Conservation (phyloP, 2,888 invertebrate species). For the Eupithecia exiguata region DNA sequence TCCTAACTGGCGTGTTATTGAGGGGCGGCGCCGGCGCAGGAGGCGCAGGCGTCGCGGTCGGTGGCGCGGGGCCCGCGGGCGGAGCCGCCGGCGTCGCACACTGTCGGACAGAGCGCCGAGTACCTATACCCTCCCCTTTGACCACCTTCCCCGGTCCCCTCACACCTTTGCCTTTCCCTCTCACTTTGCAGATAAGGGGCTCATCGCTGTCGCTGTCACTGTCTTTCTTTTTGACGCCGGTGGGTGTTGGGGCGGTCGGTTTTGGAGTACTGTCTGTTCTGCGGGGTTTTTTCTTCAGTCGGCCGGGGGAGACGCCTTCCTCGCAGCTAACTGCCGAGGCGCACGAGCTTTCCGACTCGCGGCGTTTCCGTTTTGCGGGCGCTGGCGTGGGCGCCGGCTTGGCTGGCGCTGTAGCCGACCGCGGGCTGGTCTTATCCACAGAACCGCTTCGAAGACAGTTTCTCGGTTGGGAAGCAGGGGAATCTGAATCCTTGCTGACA, state of each 20-base stretch:
- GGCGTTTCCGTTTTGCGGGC: slow-evolving; percentile 88
- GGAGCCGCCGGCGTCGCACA: slow-evolving; percentile 51
- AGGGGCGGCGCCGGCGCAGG: slow-evolving; percentile 61
- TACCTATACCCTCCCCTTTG: slow-evolving; percentile 78
- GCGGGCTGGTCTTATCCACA: slow-evolving; percentile 70
- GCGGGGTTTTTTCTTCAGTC: slow-evolving; percentile 73
- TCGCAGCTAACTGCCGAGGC: slow-evolving; percentile 86
- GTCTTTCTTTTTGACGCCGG: slow-evolving; percentile 83
- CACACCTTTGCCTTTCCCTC: slow-evolving; percentile 71
- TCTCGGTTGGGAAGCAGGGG: slow-evolving; percentile 60
- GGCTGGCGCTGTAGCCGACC: slow-evolving; percentile 52
- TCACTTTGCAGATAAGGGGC: slow-evolving; percentile 89
- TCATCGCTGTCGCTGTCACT: slow-evolving; percentile 92
- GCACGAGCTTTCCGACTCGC: slow-evolving; percentile 90
- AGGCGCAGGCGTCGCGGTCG: slow-evolving; percentile 47
- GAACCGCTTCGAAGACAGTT: slow-evolving; percentile 69
- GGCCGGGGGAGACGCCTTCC: slow-evolving; percentile 70
- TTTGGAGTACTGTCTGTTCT: slow-evolving; percentile 61
- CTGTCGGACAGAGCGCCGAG: slow-evolving; percentile 83
- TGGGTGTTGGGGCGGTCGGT: slow-evolving; percentile 77
- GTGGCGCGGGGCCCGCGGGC: slow-evolving; percentile 58
- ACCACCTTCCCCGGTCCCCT: slow-evolving; percentile 50
- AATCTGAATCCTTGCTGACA: slow-evolving; percentile 65
- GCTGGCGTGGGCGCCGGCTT: slow-evolving; percentile 73
- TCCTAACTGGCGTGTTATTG: slow-evolving; percentile 64